Base-by-base conservation (phyloP, 2,113 vertebrate species). In the Saccopteryx leptura region DNA sequence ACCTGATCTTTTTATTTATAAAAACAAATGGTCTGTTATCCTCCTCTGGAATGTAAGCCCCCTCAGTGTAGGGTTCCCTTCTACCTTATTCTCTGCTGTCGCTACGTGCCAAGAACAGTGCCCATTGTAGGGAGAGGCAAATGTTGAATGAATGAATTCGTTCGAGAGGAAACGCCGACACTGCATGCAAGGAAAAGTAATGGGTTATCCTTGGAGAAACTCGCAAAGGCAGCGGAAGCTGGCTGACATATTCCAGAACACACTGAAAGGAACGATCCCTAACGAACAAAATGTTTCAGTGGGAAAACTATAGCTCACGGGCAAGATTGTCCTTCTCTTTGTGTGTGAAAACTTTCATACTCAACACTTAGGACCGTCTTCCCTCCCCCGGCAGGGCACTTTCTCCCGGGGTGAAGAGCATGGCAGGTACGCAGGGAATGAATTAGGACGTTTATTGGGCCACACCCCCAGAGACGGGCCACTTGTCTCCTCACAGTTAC, bases 401-500 rank as follows among this genome's bases (percentile, higher is more conserved):
- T 88, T 79, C 75, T 87, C 91, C 10, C 23, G 71, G 86, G 33
- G 83, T 21, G 17, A 91, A 91, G 26, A 95, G 56, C 46, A 96
- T 60, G 79, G 63, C 50, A 14, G 0, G 23, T 72, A 78, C 75
- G 91, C 88, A 75, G 68, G 78, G 91, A 97, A 90, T 74, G 46
- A 97, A 96, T 96, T 92, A 93, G 86, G 66, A 8, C 75, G 84
- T 91, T 97, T 93, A 74, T 84, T 95, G 69, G 83, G 68, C 79
- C 74, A 60, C 19, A 86, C 21, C 69, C 91, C 66, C 94, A 15
- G 88, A 87, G 91, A 85, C 69, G 91, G 80, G 76, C 66, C 95
- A 61, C 91, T 88, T 92, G 66, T 92, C 79, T 97, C 89, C 76
- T 89, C 90, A 71, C 14, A 87, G 71, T 63, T 97, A 56, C 8